phyloP scores from a whole-genome alignment of 1,140 invertebrate genomes.

The Tetramorium parvispinum region DNA sequence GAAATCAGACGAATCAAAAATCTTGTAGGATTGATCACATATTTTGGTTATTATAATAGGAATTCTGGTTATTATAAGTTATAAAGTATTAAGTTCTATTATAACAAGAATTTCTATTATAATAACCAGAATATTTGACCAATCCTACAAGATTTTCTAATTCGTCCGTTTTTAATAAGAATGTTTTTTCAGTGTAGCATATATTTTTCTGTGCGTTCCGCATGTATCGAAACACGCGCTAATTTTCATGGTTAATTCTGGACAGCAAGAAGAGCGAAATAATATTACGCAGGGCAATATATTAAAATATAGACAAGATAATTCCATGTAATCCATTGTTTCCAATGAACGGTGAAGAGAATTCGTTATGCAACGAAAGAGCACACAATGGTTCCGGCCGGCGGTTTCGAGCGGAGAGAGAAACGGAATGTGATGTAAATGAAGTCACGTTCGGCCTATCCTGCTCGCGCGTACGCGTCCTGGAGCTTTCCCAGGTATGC shows the following conservation, averaged over 20 bases:
- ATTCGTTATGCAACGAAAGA: conserved; percentile 39
- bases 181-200: no score
- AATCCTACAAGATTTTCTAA: no score
- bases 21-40: no score
- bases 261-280: neutral
- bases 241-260: neutral
- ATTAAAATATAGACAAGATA: conserved; percentile 1
- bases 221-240: no score
- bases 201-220: no score
- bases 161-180: no score
- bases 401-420: conserved; percentile 35
- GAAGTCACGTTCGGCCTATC: conserved; percentile 39
- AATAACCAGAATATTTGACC: no score
- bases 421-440: conserved; percentile 55
- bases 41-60: no score
- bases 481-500: conserved; percentile 19
- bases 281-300: neutral
- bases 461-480: neutral
- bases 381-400: conserved; percentile 27
- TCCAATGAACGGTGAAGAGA: neutral
- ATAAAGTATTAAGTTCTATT: no score
- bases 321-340: conserved; percentile 23
- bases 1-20: no score
- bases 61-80: no score
- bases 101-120: no score